Conservation (phyloP, 2,113 vertebrate species). For the Centrocercus urophasianus region DNA sequence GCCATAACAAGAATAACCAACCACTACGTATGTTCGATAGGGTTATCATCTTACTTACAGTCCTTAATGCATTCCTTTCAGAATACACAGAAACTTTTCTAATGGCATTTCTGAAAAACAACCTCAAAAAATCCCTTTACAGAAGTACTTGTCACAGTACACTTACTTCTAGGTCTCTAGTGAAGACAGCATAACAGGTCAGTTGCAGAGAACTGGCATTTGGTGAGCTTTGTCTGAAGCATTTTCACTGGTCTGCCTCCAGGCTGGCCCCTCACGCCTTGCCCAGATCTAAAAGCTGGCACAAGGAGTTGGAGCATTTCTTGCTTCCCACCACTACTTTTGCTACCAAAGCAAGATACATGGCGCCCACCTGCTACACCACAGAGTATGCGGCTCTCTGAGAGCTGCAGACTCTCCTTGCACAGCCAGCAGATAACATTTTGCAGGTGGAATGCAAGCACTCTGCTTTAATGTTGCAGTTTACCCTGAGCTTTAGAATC, state of each 20-base stretch:
- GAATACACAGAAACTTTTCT: background rate
- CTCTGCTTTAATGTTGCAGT: background rate
- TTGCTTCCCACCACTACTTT: background rate
- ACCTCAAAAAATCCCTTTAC: background rate
- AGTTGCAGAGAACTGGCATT: background rate
- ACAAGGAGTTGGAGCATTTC: background rate
- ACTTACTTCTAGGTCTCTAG: background rate
- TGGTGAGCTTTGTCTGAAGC: background rate
- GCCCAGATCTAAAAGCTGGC: background rate
- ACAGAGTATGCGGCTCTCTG: background rate
- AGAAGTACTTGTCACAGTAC: background rate
- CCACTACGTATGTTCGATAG: rapidly evolving
- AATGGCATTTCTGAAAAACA: background rate
- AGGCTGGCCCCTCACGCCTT: background rate
- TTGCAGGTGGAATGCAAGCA: background rate
- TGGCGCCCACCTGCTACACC: background rate
- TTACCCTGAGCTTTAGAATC: too few relatives aligned
- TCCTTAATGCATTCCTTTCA: background rate
- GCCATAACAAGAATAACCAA: background rate
- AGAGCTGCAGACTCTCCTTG: background rate
- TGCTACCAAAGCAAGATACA: background rate
- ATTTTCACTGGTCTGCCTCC: background rate
- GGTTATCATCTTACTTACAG: background rate
- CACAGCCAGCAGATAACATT: background rate
- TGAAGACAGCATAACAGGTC: background rate